These are phyloP conservation scores for Paratrypauchen microcephalus DNA, from an alignment of 2,797 vertebrate species.

Conservation along the genomic window DNA sequence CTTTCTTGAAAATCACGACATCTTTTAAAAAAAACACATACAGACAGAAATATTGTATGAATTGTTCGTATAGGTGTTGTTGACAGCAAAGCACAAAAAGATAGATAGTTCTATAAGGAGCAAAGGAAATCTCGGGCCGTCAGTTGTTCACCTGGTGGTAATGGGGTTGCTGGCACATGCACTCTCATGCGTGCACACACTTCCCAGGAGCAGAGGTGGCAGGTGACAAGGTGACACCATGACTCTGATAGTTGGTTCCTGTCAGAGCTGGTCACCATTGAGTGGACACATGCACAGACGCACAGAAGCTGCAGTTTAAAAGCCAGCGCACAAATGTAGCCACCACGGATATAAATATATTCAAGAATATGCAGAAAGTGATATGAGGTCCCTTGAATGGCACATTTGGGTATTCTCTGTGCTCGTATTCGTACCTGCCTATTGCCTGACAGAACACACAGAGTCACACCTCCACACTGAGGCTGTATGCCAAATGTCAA, in stretches of 20 bases:
- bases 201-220: slow-evolving; percentile 41
- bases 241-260: slow-evolving; percentile 65
- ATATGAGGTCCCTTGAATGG: slow-evolving; percentile 10
- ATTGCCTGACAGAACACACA: slow-evolving; percentile 30
- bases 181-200: slow-evolving; percentile 18
- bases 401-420: slow-evolving; percentile 25
- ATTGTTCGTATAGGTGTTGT: not conserved
- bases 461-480: slow-evolving; percentile 33
- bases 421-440: slow-evolving; percentile 19
- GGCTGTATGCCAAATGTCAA: slow-evolving; percentile 35
- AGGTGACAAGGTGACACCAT: slow-evolving; percentile 64
- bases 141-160: slow-evolving; percentile 11
- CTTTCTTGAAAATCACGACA: not conserved
- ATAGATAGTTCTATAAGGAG: slow-evolving; percentile 12
- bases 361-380: slow-evolving; percentile 14
- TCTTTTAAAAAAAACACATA: not conserved
- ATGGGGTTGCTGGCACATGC: slow-evolving; percentile 12
- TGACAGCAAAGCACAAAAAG: slow-evolving; percentile 1
- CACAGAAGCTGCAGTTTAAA: slow-evolving; percentile 17
- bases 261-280: slow-evolving; percentile 64
- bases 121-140: slow-evolving; percentile 11
- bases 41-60: not conserved
- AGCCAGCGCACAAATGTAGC: slow-evolving; percentile 24
- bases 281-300: slow-evolving; percentile 37
- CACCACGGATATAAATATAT: slow-evolving; percentile 22